phyloP scores from a whole-genome alignment of 2,888 invertebrate species.

The Acanthopleura granulata region DNA sequence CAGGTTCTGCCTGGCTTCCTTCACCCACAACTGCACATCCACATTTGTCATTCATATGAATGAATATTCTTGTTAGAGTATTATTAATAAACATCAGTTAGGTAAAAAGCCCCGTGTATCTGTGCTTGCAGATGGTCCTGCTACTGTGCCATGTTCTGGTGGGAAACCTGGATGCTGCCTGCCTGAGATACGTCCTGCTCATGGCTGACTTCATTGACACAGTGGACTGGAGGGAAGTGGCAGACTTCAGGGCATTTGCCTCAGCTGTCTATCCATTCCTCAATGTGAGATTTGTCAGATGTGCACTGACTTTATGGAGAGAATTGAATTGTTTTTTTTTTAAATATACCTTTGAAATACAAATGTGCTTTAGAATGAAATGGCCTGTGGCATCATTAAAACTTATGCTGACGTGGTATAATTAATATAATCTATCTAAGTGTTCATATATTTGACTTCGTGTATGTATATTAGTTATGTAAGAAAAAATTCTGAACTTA shows the following conservation, averaged over 20 bases:
- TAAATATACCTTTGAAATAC: too few relatives aligned
- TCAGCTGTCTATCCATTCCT: conserved; percentile 64
- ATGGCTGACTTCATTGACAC: conserved; percentile 60
- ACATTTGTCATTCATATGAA: not conserved
- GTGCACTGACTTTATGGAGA: too few relatives aligned
- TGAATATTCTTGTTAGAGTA: not conserved
- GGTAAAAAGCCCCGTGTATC: not conserved
- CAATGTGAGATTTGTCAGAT: conserved; percentile 41
- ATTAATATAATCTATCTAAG: too few relatives aligned
- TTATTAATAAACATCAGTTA: not conserved
- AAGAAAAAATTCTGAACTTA: too few relatives aligned
- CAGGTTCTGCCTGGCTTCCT: too few relatives aligned
- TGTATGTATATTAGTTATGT: too few relatives aligned
- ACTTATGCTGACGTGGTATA: too few relatives aligned
- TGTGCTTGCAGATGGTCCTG: conserved; percentile 53
- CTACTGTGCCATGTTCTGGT: conserved; percentile 60
- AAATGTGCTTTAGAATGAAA: too few relatives aligned
- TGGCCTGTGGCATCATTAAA: too few relatives aligned
- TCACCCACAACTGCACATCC: not conserved
- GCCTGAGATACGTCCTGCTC: conserved; percentile 62
- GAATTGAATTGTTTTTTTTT: too few relatives aligned
- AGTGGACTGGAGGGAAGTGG: conserved; percentile 63
- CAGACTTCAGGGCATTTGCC: conserved; percentile 65
- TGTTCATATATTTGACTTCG: too few relatives aligned
- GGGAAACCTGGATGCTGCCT: conserved; percentile 66